Conservation (phyloP, 92 coral and sea anemone species). For the Porites lobata region DNA sequence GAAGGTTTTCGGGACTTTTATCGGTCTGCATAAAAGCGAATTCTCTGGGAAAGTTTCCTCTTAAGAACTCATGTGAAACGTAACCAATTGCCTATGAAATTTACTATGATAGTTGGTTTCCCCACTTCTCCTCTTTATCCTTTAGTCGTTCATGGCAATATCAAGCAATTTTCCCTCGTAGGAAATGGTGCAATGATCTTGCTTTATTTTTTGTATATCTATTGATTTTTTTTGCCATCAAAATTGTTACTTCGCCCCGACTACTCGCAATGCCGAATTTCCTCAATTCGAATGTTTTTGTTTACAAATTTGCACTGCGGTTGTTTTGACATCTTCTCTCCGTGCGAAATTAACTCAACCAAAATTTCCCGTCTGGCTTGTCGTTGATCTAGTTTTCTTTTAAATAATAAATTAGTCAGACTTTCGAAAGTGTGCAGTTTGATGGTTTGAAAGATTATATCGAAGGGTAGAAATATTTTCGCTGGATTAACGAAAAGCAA, state of each 20-base stretch:
- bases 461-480: neutral
- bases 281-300: slow-evolving; percentile 25
- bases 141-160: neutral
- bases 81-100: slow-evolving; percentile 33
- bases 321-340: slow-evolving; percentile 30
- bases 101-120: slow-evolving; percentile 31
- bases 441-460: neutral
- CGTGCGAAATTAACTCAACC: slow-evolving; percentile 14
- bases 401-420: neutral
- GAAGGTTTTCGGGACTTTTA: slow-evolving; percentile 21
- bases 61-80: neutral
- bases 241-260: slow-evolving; percentile 3
- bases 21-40: slow-evolving; percentile 20
- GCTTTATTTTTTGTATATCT: slow-evolving; percentile 23
- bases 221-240: neutral
- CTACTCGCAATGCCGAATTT: slow-evolving; percentile 5
- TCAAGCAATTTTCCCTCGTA: slow-evolving; percentile 11
- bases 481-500: neutral
- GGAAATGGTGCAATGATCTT: neutral
- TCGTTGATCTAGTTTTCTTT: slow-evolving; percentile 6
- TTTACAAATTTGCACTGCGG: slow-evolving; percentile 43
- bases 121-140: neutral
- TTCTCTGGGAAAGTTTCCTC: neutral
- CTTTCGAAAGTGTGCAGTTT: slow-evolving; percentile 14
- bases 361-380: neutral